Evolutionary conservation across 2,797 vertebrate species (phyloP).

Genomic region (Sardinella longiceps): DNA sequence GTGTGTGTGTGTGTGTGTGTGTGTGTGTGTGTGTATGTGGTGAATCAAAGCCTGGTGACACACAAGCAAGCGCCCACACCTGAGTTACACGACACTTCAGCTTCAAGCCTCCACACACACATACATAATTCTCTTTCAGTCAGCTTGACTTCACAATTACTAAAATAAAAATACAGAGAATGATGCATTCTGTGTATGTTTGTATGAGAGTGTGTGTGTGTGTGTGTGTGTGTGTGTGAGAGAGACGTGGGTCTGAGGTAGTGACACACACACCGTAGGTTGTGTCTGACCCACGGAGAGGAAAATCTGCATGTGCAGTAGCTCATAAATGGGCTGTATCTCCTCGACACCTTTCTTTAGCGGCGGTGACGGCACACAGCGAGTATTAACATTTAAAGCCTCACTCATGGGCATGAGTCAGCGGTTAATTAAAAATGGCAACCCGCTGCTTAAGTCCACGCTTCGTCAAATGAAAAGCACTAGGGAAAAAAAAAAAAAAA

Average conservation of each 20-base stretch:
- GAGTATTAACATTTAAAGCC: constrained; percentile 56
- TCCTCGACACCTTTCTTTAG: neutral
- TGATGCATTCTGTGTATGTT: neutral
- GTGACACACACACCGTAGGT: neutral
- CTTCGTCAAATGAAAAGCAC: constrained; percentile 9
- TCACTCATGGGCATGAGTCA: constrained; percentile 57
- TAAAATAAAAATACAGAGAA: neutral
- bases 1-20: neutral
- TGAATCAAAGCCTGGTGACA: constrained; percentile 13
- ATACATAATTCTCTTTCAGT: neutral
- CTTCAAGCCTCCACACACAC: constrained; percentile 12
- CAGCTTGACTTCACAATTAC: neutral
- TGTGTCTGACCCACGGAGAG: neutral
- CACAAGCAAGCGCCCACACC: constrained; percentile 4
- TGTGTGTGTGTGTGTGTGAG: neutral
- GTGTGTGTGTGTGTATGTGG: constrained; percentile 8
- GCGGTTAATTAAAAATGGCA: constrained; percentile 65
- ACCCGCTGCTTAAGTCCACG: constrained; percentile 8
- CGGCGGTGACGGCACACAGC: neutral
- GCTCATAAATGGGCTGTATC: neutral
- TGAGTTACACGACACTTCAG: neutral
- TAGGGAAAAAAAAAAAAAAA: neutral
- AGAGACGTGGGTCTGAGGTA: neutral
- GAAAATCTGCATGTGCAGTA: neutral
- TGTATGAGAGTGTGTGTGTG: neutral